Base-by-base conservation (phyloP, 1,140 invertebrate species). In the Monochamus saltuarius region DNA sequence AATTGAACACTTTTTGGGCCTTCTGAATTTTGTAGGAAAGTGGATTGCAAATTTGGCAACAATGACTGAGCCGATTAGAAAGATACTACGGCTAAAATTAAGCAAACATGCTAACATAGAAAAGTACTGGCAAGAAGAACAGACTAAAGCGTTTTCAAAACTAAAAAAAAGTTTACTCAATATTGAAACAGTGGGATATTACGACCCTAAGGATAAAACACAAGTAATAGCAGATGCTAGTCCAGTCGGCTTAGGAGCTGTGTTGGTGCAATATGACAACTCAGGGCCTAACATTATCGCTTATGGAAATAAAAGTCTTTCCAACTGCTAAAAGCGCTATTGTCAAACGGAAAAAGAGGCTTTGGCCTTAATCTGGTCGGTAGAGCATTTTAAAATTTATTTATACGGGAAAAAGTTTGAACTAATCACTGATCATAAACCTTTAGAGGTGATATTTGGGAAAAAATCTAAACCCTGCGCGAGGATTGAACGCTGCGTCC, bases 121-220 rank as follows among this genome's bases (percentile, higher is more conserved):
- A 51, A 73, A 43, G 47, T 78, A 35, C 68, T 73, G 70, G 39
- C n/a, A 14, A 51, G 59, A 13, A 59, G 56, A 43, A 11, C 10
- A 56, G 47, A 14, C 36, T 6, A 10, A 16, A 19, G 17, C n/a
- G 4, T 49, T 49, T n/a, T 1, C 0, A 50, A 36, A 22, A 50
- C 43, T 42, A 58, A 13, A 45, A 39, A 6, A 2, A 2, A 16
- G 2, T 40, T 29, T 29, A 56, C 2, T 22, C 43, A 17, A 13
- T 3, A 46, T 79, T 19, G 36, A 42, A 13, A 79, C 49, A 77
- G 82, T 36, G 87, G 86, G 86, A n/a, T 64, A 64, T 39, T 64
- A 56, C 35, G 56, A 66, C 42, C 61, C 56, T 3, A 49, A 70
- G 34, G 64, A 71, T 40, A 35, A 65, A 53, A 77, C 75, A 9